phyloP scores from a whole-genome alignment of 2,888 invertebrate species.

The Amphimallon solstitiale region DNA sequence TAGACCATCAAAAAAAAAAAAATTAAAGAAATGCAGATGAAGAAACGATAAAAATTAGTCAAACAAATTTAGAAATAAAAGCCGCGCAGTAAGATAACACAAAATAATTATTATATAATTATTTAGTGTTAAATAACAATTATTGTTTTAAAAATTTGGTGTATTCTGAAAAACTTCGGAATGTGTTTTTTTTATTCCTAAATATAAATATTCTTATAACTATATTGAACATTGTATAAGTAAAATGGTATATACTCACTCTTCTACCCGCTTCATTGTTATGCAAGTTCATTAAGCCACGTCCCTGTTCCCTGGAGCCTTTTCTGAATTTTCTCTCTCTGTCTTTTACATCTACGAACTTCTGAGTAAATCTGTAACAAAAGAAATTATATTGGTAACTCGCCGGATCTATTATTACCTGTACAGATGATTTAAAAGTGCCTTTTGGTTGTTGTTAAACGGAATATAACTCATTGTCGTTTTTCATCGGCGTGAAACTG shows the following conservation, averaged over 20 bases:
- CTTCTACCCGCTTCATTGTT: constrained; percentile 98
- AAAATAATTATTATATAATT: too few relatives aligned
- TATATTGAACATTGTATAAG: constrained; percentile 7
- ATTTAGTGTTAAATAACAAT: too few relatives aligned
- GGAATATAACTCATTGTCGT: constrained; percentile 25
- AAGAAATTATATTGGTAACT: constrained; percentile 31
- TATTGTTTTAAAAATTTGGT: too few relatives aligned
- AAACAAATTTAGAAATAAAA: too few relatives aligned
- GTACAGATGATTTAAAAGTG: constrained; percentile 27
- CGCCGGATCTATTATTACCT: constrained; percentile 17
- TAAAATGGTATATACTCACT: too few relatives aligned
- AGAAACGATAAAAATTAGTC: too few relatives aligned
- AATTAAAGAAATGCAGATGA: too few relatives aligned
- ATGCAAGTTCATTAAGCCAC: constrained; percentile 95
- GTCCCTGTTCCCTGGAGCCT: constrained; percentile 83
- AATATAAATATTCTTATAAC: too few relatives aligned
- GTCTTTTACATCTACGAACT: constrained; percentile 94
- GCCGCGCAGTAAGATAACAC: too few relatives aligned
- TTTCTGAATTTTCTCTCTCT: constrained; percentile 86
- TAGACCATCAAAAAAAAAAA: too few relatives aligned
- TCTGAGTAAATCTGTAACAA: constrained; percentile 83
- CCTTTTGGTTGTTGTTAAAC: constrained; percentile 27
- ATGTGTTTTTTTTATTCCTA: too few relatives aligned
- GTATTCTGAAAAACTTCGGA: too few relatives aligned
- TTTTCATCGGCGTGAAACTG: constrained; percentile 5